Percentiles rank a stretch among this genome's conserved stretches.
These are phyloP conservation scores for Coelopa frigida DNA, from an alignment of 1,140 invertebrate genomes.

Conservation along the genomic window DNA sequence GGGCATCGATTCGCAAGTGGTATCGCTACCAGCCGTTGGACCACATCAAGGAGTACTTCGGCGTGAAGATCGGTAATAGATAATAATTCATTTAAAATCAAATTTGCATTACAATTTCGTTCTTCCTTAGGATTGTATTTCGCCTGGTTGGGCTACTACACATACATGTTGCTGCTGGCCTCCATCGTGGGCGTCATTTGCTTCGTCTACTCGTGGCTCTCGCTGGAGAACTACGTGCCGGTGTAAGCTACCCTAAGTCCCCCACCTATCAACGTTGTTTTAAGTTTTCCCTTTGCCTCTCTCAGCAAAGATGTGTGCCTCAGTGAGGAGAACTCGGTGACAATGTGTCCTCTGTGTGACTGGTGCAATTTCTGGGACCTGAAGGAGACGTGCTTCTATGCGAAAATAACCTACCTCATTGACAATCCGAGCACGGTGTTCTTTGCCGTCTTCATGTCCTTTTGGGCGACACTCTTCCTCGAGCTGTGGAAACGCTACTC, in stretches of 20 bases:
- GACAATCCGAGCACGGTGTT: conserved; percentile 91
- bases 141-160: conserved; percentile 96
- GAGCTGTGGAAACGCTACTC: conserved; percentile 95
- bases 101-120: background rate
- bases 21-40: conserved; percentile 83
- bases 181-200: conserved; percentile 75
- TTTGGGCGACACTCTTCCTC: conserved; percentile 86
- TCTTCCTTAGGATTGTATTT: conserved; percentile 65
- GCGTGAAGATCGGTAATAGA: conserved; percentile 73
- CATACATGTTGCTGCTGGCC: conserved; percentile 82
- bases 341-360: conserved; percentile 83
- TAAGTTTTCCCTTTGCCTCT: conserved; percentile 10
- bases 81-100: background rate
- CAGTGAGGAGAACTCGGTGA: conserved; percentile 44
- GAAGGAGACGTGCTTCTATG: conserved; percentile 77
- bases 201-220: conserved; percentile 72
- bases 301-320: conserved; percentile 76
- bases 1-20: conserved; percentile 74
- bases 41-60: conserved; percentile 85
- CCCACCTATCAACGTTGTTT: background rate
- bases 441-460: conserved; percentile 94
- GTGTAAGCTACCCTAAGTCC: conserved; percentile 50
- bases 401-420: conserved; percentile 86
- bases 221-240: conserved; percentile 62
- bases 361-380: conserved; percentile 85